Evolutionary conservation across 2,113 vertebrate genomes (phyloP).

Genomic region (Microcebus ravelobensis): DNA sequence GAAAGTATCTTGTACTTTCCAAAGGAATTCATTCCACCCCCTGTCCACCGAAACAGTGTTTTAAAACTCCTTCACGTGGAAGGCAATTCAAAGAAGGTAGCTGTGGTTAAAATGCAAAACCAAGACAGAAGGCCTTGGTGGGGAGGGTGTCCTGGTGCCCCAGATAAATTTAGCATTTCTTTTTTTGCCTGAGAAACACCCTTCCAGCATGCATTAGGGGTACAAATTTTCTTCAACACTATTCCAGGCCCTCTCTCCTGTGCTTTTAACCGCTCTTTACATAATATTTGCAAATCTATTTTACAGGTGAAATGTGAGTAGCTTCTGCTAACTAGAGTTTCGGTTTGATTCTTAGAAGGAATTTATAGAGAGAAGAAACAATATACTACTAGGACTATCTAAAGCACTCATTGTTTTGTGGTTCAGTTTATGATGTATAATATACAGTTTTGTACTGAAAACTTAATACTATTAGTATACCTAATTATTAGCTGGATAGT

Average conservation of each 20-base stretch:
- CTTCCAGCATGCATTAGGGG: not conserved
- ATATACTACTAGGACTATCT: not conserved
- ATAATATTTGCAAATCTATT: not conserved
- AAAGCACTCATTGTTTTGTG: not conserved
- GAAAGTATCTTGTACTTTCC: not conserved
- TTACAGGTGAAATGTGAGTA: not conserved
- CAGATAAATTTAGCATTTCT: no score
- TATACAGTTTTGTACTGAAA: not conserved
- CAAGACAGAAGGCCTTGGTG: not conserved
- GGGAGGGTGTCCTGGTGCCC: not conserved
- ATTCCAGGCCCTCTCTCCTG: no score
- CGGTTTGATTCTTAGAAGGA: not conserved
- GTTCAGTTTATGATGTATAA: not conserved
- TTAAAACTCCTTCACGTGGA: not conserved
- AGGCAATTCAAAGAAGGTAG: not conserved
- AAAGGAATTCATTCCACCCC: not conserved
- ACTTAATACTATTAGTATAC: not conserved
- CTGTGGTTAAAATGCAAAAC: not conserved
- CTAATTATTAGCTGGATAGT: not conserved
- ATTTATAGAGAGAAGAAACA: not conserved
- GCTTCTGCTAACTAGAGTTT: not conserved
- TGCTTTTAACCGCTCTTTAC: not conserved
- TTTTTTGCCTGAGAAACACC: not conserved
- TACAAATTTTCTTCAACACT: not conserved
- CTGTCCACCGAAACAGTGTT: not conserved